Percentiles rank a stretch among this genome's conserved stretches.
Evolutionary conservation across 2,113 vertebrate genomes (phyloP).

Genomic region (Gambusia affinis): DNA sequence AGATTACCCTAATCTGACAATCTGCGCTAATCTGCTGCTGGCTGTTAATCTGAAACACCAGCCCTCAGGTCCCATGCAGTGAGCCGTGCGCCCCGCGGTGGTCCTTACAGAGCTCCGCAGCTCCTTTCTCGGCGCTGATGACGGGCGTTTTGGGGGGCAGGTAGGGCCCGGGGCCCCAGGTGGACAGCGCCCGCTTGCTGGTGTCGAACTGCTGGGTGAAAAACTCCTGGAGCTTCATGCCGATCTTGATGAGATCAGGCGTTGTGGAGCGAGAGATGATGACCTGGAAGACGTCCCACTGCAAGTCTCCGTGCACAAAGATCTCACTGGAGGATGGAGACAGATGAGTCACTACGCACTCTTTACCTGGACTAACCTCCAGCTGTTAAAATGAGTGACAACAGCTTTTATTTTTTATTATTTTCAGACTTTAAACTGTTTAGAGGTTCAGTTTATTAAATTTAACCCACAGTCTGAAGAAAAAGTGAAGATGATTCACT

Average conservation of each 20-base stretch:
- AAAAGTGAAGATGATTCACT: no score
- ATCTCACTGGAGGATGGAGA: slow-evolving; percentile 83
- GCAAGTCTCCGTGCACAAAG: slow-evolving; percentile 96
- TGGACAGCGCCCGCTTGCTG: slow-evolving; percentile 96
- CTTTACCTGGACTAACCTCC: no score
- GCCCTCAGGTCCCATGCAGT: no score
- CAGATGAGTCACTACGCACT: neutral
- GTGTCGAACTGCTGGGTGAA: slow-evolving; percentile 99
- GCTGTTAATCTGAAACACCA: no score
- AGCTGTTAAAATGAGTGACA: no score
- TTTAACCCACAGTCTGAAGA: no score
- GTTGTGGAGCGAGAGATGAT: slow-evolving; percentile 99
- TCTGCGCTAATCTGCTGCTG: slow-evolving; percentile 12
- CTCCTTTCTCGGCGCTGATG: slow-evolving; percentile 86
- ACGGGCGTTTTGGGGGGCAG: slow-evolving; percentile 90
- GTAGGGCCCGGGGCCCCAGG: slow-evolving; percentile 96
- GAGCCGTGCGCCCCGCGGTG: neutral
- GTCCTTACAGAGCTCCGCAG: slow-evolving; percentile 88
- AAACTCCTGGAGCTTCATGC: slow-evolving; percentile 99
- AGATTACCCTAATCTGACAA: neutral
- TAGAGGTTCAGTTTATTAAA: no score
- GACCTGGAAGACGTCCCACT: slow-evolving; percentile 99
- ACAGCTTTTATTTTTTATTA: no score
- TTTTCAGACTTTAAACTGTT: no score
- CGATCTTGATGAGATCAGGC: slow-evolving; percentile 98